Evolutionary conservation across 1,140 invertebrate species (phyloP).

Genomic region (Psilanteris sp.): DNA sequence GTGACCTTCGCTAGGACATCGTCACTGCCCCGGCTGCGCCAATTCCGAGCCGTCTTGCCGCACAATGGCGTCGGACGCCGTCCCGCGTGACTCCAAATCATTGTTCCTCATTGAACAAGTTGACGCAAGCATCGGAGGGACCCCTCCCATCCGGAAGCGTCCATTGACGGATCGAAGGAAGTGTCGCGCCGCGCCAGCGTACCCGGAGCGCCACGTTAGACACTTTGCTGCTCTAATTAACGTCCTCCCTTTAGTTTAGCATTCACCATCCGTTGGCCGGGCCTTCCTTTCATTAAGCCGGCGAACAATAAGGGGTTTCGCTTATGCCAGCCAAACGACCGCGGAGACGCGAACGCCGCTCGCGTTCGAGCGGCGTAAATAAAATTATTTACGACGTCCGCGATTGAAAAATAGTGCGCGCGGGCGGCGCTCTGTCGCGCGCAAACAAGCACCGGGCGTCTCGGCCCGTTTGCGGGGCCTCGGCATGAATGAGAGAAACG

Average conservation of each 20-base stretch:
- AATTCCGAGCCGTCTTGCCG: too few relatives aligned
- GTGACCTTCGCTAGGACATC: constrained; percentile 81
- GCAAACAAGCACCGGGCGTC: too few relatives aligned
- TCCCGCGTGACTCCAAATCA: too few relatives aligned
- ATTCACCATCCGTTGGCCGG: constrained; percentile 33
- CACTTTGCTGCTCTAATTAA: constrained; percentile 71
- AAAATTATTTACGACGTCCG: too few relatives aligned
- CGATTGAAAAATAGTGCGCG: too few relatives aligned
- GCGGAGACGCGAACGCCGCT: constrained; percentile 51
- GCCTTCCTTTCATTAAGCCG: constrained; percentile 52
- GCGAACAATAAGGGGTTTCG: constrained; percentile 30
- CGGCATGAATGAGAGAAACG: constrained; percentile 70
- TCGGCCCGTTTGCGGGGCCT: too few relatives aligned
- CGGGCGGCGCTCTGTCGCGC: too few relatives aligned
- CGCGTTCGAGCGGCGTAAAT: too few relatives aligned
- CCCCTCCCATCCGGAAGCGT: constrained; percentile 12
- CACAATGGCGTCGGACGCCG: too few relatives aligned
- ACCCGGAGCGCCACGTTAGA: constrained; percentile 63
- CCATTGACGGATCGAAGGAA: constrained; percentile 35
- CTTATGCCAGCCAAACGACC: constrained; percentile 22
- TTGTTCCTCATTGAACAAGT: constrained; percentile 26
- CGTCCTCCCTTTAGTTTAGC: constrained; percentile 61
- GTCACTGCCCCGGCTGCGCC: constrained; percentile 75
- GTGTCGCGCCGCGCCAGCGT: constrained; percentile 18
- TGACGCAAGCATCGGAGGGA: background rate